Evolutionary conservation across 2,797 vertebrate genomes (phyloP).

Genomic region (Caiman crocodilus): DNA sequence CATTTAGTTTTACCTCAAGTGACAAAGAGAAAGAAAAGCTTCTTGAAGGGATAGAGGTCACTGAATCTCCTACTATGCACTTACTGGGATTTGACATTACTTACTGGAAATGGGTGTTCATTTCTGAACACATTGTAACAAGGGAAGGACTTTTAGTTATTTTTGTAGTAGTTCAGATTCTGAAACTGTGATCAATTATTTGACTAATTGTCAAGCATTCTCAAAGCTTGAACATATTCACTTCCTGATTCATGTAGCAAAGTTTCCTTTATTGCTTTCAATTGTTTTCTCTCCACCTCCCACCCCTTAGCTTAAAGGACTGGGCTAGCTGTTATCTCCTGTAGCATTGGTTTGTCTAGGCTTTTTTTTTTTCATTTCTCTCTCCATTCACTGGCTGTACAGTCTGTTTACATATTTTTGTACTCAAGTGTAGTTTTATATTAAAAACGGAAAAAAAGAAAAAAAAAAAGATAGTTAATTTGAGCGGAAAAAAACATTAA

Average conservation of each 20-base stretch:
- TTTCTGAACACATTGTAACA: conserved; percentile 73
- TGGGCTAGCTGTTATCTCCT: conserved; percentile 66
- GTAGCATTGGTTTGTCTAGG: conserved; percentile 72
- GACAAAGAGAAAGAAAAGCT: conserved; percentile 58
- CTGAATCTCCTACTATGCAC: conserved; percentile 80
- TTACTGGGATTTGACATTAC: conserved; percentile 74
- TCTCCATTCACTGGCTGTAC: conserved; percentile 79
- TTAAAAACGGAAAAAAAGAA: conserved; percentile 75
- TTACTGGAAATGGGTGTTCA: conserved; percentile 71
- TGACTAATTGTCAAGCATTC: conserved; percentile 73
- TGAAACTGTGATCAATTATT: conserved; percentile 83
- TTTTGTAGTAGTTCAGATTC: conserved; percentile 70
- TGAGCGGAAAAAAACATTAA: conserved; percentile 63
- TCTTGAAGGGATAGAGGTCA: conserved; percentile 65
- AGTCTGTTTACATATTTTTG: conserved; percentile 88
- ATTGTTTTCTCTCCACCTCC: conserved; percentile 14
- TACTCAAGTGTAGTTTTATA: conserved; percentile 86
- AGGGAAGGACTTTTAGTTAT: conserved; percentile 73
- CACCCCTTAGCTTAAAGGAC: conserved; percentile 67
- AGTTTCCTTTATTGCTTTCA: conserved; percentile 48
- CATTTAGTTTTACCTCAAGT: conserved; percentile 78
- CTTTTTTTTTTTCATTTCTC: conserved; percentile 43
- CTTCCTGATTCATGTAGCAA: conserved; percentile 56
- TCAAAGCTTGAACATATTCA: conserved; percentile 71
- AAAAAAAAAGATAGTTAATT: conserved; percentile 70